phyloP scores from a whole-genome alignment of 2,797 vertebrate genomes.

The Coendou prehensilis region DNA sequence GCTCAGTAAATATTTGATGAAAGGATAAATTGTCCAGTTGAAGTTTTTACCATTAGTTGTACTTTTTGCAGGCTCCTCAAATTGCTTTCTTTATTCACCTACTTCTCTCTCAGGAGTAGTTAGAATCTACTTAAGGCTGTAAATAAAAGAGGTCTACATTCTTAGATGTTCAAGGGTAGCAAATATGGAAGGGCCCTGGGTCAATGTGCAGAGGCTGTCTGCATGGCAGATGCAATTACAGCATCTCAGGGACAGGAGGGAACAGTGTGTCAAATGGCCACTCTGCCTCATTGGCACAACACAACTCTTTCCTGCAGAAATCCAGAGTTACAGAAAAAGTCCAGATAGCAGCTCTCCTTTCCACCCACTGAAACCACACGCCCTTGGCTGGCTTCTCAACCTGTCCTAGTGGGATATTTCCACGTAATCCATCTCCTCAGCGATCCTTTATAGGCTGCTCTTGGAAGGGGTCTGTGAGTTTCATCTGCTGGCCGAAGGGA shows the following conservation, averaged over 20 bases:
- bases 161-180: neutral
- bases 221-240: no score
- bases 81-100: constrained; percentile 48
- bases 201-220: neutral
- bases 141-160: constrained; percentile 58
- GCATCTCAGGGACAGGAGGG: no score
- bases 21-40: constrained; percentile 37
- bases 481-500: neutral
- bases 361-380: neutral
- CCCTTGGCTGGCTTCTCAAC: neutral
- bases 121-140: constrained; percentile 58
- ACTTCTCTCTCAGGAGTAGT: constrained; percentile 71
- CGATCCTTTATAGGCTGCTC: neutral
- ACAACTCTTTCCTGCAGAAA: constrained; percentile 6
- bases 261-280: no score
- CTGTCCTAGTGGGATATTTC: neutral
- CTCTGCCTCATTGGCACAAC: neutral
- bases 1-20: constrained; percentile 30
- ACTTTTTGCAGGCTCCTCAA: neutral
- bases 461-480: constrained; percentile 32
- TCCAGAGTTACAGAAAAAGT: neutral
- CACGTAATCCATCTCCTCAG: constrained; percentile 11
- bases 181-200: neutral
- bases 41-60: constrained; percentile 41
- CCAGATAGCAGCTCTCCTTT: neutral